Conservation (phyloP, 2,797 vertebrate genomes). For the Eupleurogrammus muticus region DNA sequence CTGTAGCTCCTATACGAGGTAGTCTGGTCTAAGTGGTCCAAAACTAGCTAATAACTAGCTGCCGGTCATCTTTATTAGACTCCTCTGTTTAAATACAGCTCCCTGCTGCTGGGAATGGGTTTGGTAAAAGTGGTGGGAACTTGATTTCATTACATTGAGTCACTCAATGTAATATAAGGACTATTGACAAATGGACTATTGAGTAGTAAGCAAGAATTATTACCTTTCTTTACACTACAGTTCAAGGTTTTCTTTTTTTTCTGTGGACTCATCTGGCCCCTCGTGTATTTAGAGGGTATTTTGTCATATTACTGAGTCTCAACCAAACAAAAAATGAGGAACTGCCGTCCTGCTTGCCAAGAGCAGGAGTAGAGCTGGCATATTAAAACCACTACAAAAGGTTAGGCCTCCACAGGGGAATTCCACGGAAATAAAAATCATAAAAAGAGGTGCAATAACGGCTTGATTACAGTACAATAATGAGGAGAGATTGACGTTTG, state of each 20-base stretch:
- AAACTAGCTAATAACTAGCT: too few species aligned
- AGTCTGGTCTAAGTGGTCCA: too few species aligned
- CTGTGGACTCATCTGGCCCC: slow-evolving; percentile 21
- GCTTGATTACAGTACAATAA: slow-evolving; percentile 62
- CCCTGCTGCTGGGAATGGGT: background rate
- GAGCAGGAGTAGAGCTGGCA: slow-evolving; percentile 66
- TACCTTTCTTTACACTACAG: slow-evolving; percentile 29
- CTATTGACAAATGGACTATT: background rate
- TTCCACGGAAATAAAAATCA: slow-evolving; percentile 67
- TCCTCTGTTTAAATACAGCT: slow-evolving; percentile 7
- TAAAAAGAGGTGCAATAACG: slow-evolving; percentile 68
- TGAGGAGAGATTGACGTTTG: slow-evolving; percentile 38
- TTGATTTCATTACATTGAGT: background rate
- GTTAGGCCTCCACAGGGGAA: slow-evolving; percentile 75
- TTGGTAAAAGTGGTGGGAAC: background rate
- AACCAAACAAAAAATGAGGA: slow-evolving; percentile 67
- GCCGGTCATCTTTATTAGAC: background rate
- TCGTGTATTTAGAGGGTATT: slow-evolving; percentile 37
- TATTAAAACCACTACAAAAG: slow-evolving; percentile 80
- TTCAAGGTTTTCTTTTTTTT: slow-evolving; percentile 23
- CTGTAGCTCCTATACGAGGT: too few species aligned
- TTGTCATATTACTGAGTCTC: slow-evolving; percentile 49
- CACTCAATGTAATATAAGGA: background rate
- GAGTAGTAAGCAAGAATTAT: slow-evolving; percentile 3
- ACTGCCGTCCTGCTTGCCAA: slow-evolving; percentile 69